These are phyloP conservation scores for Enhydra lutris DNA, from an alignment of 2,113 vertebrate species.

Conservation along the genomic window DNA sequence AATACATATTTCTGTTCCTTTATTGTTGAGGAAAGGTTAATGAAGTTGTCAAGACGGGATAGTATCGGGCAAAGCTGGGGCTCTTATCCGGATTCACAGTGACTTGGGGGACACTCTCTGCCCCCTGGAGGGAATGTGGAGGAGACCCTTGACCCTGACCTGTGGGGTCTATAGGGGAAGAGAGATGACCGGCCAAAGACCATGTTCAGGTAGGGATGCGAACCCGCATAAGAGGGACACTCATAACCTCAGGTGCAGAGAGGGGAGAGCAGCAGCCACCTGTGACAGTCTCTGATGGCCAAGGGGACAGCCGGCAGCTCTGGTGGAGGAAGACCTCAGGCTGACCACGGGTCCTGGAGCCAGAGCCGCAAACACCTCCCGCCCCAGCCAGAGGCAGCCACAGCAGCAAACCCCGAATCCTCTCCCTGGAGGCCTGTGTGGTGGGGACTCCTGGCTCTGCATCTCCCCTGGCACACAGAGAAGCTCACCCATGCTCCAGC, in stretches of 20 bases:
- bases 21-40: neutral
- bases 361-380: neutral
- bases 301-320: neutral
- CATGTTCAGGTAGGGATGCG: neutral
- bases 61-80: neutral
- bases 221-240: neutral
- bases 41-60: neutral
- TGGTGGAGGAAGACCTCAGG: neutral
- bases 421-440: neutral
- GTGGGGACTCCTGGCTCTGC: neutral
- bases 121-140: neutral
- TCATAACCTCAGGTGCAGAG: neutral
- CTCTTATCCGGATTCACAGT: neutral
- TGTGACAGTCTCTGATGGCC: neutral
- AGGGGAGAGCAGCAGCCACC: fast-evolving
- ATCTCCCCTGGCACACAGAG: neutral
- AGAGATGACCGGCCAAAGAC: neutral
- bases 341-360: neutral
- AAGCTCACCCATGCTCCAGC: neutral
- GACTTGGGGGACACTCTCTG: neutral
- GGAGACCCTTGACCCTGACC: no score
- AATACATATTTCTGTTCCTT: neutral
- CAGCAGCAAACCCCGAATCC: neutral
- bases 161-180: neutral
- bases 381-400: neutral